phyloP scores from a whole-genome alignment of 2,888 invertebrate genomes.

The Lacanobia oleracea region DNA sequence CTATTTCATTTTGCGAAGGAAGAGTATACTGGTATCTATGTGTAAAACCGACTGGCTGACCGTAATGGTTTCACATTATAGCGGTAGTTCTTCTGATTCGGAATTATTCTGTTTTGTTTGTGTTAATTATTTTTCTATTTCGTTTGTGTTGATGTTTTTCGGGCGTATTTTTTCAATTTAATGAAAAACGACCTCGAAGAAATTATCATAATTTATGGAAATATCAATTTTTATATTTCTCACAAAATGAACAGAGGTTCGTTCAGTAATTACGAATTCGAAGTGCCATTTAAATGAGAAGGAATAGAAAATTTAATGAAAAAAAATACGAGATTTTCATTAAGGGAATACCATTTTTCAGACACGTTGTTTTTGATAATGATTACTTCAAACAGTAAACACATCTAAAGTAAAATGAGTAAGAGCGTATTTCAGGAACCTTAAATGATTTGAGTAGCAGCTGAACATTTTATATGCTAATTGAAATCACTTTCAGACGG shows the following conservation, averaged over 20 bases:
- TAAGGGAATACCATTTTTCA: background rate
- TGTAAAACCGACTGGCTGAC: conserved; percentile 45
- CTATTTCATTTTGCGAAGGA: conserved; percentile 32
- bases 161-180: conserved; percentile 15
- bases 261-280: conserved; percentile 15
- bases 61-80: conserved; percentile 61
- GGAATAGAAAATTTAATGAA: background rate
- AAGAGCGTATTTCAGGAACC: conserved; percentile 52
- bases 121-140: conserved; percentile 45
- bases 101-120: conserved; percentile 41
- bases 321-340: conserved; percentile 7
- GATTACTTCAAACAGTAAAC: conserved; percentile 10
- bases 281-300: conserved; percentile 29
- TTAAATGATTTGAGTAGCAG: conserved; percentile 69
- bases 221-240: conserved; percentile 25
- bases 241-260: conserved; percentile 10
- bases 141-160: conserved; percentile 20
- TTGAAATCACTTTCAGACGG: conserved; percentile 70
- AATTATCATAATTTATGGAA: conserved; percentile 52
- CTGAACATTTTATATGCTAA: conserved; percentile 76
- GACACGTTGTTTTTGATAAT: background rate
- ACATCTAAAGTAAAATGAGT: conserved; percentile 22
- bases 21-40: conserved; percentile 35
- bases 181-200: conserved; percentile 26
- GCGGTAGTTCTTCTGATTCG: conserved; percentile 44